These are phyloP conservation scores for Mormyrus lacerda DNA, from an alignment of 2,113 vertebrate genomes.

Conservation along the genomic window DNA sequence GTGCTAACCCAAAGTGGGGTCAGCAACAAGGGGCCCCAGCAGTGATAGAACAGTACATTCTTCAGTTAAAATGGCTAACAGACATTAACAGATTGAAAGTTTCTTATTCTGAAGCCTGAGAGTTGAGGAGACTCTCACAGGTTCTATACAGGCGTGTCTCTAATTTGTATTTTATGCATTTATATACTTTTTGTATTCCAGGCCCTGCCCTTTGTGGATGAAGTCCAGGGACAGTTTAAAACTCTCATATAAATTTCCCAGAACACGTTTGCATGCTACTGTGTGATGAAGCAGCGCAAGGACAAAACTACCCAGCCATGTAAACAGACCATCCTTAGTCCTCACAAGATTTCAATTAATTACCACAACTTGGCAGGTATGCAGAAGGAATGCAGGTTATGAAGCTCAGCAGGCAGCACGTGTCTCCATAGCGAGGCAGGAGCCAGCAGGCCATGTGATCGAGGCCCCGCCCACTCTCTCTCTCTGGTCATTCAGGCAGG, in stretches of 20 bases:
- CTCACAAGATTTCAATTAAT: background rate
- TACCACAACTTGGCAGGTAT: background rate
- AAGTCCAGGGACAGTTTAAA: background rate
- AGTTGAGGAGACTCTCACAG: background rate
- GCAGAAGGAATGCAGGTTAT: background rate
- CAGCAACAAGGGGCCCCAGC: background rate
- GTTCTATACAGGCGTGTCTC: background rate
- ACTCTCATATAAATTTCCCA: background rate
- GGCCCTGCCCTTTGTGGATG: background rate
- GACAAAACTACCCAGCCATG: background rate
- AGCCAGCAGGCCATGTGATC: background rate
- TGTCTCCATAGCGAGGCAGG: background rate
- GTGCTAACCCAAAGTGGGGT: background rate
- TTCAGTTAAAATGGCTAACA: background rate
- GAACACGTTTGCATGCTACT: background rate
- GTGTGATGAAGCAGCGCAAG: background rate
- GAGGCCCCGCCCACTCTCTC: background rate
- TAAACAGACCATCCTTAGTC: background rate
- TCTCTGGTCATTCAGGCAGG: background rate
- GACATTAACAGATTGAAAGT: background rate
- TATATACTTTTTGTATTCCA: background rate
- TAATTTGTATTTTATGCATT: background rate
- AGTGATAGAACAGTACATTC: background rate
- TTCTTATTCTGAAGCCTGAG: background rate
- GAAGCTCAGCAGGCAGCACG: too few species aligned